Conservation (phyloP, 2,113 vertebrate genomes). For the Carassius carassius region DNA sequence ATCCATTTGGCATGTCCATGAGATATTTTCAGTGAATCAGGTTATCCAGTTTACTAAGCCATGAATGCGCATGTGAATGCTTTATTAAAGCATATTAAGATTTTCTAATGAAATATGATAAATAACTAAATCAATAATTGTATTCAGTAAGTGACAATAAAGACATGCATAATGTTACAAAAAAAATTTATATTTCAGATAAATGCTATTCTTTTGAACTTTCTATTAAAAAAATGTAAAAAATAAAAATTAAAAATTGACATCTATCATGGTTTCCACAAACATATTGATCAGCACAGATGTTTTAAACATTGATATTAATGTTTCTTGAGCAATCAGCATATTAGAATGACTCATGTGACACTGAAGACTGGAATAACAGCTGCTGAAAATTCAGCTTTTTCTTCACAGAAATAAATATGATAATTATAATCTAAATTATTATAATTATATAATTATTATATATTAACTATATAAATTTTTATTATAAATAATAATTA, state of each 20-base stretch:
- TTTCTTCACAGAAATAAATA: no score
- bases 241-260: not conserved
- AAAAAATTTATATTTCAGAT: no score
- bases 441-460: no score
- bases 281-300: not conserved
- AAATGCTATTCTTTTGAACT: no score
- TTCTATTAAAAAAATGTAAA: no score
- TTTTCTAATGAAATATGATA: no score
- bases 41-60: not conserved
- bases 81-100: not conserved
- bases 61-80: not conserved
- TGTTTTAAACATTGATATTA: not conserved
- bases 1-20: not conserved
- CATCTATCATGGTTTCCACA: not conserved
- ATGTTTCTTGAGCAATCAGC: not conserved
- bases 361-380: not conserved
- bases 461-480: no score
- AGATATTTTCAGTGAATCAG: not conserved
- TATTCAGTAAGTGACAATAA: no score
- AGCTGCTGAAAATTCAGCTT: not conserved
- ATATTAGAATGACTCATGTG: not conserved
- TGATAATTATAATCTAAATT: no score
- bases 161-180: no score
- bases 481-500: no score
- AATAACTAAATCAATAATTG: no score